These are phyloP conservation scores for Tragelaphus imberbis DNA, from an alignment of 2,113 vertebrate species.

Conservation along the genomic window DNA sequence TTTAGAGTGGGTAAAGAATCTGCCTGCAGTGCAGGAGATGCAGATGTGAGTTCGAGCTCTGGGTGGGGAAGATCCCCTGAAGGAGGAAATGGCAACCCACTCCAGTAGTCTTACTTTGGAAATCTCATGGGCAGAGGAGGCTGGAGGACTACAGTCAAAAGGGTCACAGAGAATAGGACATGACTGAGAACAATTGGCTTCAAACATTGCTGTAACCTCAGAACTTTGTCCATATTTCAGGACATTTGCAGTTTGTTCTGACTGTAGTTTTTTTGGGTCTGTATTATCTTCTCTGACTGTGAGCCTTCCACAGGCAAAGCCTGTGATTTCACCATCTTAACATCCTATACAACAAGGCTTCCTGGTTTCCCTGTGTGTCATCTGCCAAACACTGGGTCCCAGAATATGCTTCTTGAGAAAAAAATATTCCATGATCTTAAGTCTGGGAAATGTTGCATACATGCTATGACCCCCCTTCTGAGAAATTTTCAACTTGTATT, in stretches of 20 bases:
- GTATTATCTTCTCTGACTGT: not conserved
- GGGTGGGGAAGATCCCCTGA: not conserved
- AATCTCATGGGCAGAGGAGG: not conserved
- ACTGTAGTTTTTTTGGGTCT: not conserved
- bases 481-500: not conserved
- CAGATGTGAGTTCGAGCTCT: rapidly evolving
- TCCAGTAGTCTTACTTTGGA: not conserved
- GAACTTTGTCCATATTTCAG: not conserved
- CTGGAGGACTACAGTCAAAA: not conserved
- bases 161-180: not conserved
- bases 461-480: rapidly evolving
- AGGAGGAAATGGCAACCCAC: not conserved
- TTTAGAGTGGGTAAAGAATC: not conserved
- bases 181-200: not conserved
- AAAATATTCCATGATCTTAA: not conserved
- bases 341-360: not conserved
- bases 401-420: not conserved
- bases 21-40: not conserved
- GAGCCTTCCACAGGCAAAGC: not conserved
- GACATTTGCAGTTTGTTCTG: not conserved
- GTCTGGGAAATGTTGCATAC: not conserved
- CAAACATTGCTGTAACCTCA: not conserved
- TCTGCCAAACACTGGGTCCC: not conserved
- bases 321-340: not conserved
- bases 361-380: not conserved